A percentile compares a stretch with the other conserved stretches of the same genome.
These are phyloP conservation scores for Coenobita brevimanus DNA, from an alignment of 1,140 invertebrate species.

Conservation along the genomic window DNA sequence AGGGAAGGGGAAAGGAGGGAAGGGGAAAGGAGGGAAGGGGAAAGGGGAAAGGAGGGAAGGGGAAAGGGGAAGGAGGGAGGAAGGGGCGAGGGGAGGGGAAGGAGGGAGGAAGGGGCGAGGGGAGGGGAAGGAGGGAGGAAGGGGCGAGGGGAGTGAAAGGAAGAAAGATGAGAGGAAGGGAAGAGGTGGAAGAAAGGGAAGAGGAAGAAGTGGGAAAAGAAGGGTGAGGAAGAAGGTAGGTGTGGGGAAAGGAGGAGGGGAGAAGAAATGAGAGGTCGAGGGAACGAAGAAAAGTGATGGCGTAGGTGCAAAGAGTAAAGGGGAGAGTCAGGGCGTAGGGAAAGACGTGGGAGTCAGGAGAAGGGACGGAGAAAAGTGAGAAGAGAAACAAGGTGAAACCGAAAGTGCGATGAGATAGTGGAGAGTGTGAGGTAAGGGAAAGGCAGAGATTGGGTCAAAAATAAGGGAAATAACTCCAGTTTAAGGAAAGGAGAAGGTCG, in stretches of 20 bases:
- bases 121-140: not conserved
- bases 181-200: not conserved
- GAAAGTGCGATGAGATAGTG: no score
- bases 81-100: not conserved
- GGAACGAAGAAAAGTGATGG: not conserved
- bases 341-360: not conserved
- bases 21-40: not conserved
- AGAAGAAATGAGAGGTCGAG: not conserved
- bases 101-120: not conserved
- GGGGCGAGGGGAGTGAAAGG: not conserved
- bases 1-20: not conserved
- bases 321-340: not conserved
- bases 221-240: not conserved
- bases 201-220: slow-evolving; percentile 1
- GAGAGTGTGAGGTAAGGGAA: not conserved
- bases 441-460: not conserved
- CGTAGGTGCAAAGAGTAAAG: not conserved
- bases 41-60: not conserved
- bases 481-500: not conserved
- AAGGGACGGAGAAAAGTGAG: not conserved
- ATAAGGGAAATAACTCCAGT: no score
- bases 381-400: not conserved
- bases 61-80: not conserved
- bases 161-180: not conserved
- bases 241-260: not conserved